These are phyloP conservation scores for Phocoena sinus DNA, from an alignment of 2,113 vertebrate species.

Conservation along the genomic window DNA sequence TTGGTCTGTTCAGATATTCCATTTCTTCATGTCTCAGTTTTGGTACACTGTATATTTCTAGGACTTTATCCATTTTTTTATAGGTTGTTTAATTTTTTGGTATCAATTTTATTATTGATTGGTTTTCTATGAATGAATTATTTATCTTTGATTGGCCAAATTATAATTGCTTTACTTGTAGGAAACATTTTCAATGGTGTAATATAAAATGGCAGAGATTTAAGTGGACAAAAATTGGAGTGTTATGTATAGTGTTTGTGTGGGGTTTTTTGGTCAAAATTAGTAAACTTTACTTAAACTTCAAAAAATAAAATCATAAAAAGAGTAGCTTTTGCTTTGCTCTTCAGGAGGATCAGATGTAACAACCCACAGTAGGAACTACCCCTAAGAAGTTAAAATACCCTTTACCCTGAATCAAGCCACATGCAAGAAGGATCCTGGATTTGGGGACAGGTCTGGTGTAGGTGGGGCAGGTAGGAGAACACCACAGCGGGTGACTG, in stretches of 20 bases:
- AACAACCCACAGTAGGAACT: slow-evolving; percentile 1
- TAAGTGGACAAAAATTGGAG: background rate
- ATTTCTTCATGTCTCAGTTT: background rate
- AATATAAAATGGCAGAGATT: background rate
- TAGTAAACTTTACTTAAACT: too few relatives aligned
- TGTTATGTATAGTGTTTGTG: background rate
- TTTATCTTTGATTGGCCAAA: background rate
- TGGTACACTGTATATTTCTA: background rate
- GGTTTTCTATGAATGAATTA: background rate
- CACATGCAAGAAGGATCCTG: slow-evolving; percentile 26
- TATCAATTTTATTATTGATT: background rate
- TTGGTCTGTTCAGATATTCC: background rate
- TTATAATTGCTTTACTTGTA: background rate
- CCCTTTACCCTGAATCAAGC: background rate
- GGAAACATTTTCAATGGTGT: background rate
- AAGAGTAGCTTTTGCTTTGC: slow-evolving; percentile 53
- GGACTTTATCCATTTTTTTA: background rate
- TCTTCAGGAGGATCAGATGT: background rate
- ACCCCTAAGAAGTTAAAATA: slow-evolving; percentile 41
- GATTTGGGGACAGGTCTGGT: background rate
- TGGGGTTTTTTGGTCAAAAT: background rate
- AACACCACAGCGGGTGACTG: background rate
- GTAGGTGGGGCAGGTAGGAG: background rate
- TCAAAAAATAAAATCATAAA: too few relatives aligned
- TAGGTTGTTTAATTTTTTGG: background rate